These are phyloP conservation scores for Linhomoeus sp. DNA, from an alignment of 2,888 invertebrate species.

Conservation along the genomic window DNA sequence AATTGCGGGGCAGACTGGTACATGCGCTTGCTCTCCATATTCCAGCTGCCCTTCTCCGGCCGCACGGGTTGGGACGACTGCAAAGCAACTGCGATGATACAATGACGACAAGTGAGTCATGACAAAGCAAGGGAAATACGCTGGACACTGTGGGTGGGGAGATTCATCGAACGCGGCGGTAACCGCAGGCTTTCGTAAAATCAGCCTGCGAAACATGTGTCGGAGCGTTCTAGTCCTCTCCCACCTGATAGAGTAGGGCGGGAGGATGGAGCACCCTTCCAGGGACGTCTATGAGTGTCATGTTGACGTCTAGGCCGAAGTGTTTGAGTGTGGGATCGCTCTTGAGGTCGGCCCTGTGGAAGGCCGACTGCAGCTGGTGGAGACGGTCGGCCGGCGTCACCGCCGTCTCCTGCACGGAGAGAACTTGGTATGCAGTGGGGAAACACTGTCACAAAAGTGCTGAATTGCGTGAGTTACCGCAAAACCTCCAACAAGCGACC, in stretches of 20 bases:
- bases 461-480: neutral
- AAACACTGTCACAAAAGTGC: neutral
- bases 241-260: neutral
- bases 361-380: neutral
- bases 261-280: constrained; percentile 1
- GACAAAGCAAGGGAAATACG: too few relatives aligned
- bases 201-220: too few relatives aligned
- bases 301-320: neutral
- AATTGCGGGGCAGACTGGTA: neutral
- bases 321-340: neutral
- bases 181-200: too few relatives aligned
- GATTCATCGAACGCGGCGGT: too few relatives aligned
- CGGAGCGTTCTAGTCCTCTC: neutral
- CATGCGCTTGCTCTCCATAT: neutral
- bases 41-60: neutral
- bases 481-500: too few relatives aligned
- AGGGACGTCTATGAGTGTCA: neutral
- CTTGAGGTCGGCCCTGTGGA: neutral
- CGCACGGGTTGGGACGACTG: neutral
- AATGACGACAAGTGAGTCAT: too few relatives aligned
- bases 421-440: too few relatives aligned
- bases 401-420: neutral
- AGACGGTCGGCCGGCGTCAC: neutral
- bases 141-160: too few relatives aligned
- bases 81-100: too few relatives aligned